Evolutionary conservation across 2,888 invertebrate genomes (phyloP).

Genomic region (Petrolisthes cinctipes): DNA sequence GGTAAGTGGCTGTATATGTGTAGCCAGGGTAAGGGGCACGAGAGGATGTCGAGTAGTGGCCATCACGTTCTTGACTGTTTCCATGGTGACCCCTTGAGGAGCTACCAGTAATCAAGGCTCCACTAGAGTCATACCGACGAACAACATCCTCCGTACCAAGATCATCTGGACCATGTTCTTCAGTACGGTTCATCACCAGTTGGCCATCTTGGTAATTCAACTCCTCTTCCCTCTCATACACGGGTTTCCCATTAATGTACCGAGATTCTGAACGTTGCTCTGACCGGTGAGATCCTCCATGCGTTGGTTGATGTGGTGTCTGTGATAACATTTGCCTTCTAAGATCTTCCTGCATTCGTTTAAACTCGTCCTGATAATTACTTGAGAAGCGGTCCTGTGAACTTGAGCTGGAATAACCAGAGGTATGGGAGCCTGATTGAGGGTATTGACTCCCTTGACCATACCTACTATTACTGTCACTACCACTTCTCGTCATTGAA

Average conservation of each 20-base stretch:
- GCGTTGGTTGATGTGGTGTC: slow-evolving; percentile 27
- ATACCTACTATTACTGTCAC: slow-evolving; percentile 15
- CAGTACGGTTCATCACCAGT: slow-evolving; percentile 52
- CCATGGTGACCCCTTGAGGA: slow-evolving; percentile 7
- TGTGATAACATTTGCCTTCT: slow-evolving; percentile 31
- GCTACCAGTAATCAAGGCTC: neutral
- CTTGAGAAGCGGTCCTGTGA: neutral
- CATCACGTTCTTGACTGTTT: neutral
- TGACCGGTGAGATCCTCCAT: slow-evolving; percentile 41
- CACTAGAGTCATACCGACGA: slow-evolving; percentile 18
- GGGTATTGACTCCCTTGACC: neutral
- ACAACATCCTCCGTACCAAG: slow-evolving; percentile 36
- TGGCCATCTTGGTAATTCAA: slow-evolving; percentile 55
- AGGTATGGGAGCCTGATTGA: neutral
- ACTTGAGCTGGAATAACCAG: neutral
- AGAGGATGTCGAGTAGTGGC: neutral
- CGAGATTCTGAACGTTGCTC: slow-evolving; percentile 52
- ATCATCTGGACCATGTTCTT: slow-evolving; percentile 51
- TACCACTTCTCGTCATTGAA: slow-evolving; percentile 12
- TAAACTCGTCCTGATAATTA: slow-evolving; percentile 36
- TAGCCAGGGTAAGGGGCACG: slow-evolving; percentile 13
- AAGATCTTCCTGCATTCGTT: slow-evolving; percentile 49
- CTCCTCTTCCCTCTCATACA: slow-evolving; percentile 56
- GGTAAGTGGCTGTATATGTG: neutral
- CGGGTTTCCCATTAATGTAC: slow-evolving; percentile 62